A percentile compares a stretch with the other conserved stretches of the same genome.
Conservation (phyloP, 2,113 vertebrate genomes). For the Cyprinodon variegatus region DNA sequence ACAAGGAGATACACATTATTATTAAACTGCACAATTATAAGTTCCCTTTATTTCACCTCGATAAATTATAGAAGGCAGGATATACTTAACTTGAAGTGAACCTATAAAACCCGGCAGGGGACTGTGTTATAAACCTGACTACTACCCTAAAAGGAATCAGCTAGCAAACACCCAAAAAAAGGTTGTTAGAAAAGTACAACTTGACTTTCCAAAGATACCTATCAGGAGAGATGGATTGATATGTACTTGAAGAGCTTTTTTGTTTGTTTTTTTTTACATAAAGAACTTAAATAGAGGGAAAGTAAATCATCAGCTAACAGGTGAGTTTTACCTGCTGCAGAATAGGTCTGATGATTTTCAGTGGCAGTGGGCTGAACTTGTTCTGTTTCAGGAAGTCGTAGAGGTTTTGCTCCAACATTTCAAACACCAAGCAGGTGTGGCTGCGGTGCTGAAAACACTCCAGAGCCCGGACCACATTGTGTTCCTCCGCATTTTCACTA, state of each 20-base stretch:
- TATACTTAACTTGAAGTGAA: not conserved
- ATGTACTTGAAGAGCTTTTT: no score
- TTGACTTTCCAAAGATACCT: no score
- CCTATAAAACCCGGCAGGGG: no score
- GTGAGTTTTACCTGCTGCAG: constrained; percentile 84
- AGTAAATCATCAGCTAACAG: no score
- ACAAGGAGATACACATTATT: not conserved
- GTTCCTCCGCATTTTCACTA: constrained; percentile 94
- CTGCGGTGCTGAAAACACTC: constrained; percentile 97
- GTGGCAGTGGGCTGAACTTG: constrained; percentile 96
- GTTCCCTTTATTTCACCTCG: not conserved
- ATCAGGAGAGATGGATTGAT: no score
- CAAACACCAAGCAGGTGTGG: constrained; percentile 97
- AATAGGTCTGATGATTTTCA: constrained; percentile 95
- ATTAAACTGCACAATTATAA: not conserved
- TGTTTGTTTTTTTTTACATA: no score
- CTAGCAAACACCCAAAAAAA: no score
- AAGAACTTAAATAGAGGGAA: no score
- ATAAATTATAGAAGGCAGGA: not conserved
- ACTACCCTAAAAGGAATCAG: no score
- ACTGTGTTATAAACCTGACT: no score
- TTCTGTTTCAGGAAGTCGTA: constrained; percentile 99
- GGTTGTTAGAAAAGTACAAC: no score
- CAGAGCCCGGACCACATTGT: constrained; percentile 94
- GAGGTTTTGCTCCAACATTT: constrained; percentile 98